Evolutionary conservation across 2,888 invertebrate species (phyloP).

Genomic region (Allacma fusca): DNA sequence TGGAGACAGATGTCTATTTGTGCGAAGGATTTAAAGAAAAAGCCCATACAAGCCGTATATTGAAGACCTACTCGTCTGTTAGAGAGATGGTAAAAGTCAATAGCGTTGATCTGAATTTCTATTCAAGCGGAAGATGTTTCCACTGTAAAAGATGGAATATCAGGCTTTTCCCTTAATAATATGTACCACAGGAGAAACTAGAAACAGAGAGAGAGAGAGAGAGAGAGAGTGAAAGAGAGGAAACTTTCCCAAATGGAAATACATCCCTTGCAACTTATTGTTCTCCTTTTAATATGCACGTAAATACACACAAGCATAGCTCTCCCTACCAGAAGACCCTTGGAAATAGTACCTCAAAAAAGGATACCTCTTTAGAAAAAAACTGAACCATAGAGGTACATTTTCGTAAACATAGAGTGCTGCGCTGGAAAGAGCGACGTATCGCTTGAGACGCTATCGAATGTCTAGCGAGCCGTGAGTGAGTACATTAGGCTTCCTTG

Average conservation of each 20-base stretch:
- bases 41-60: neutral
- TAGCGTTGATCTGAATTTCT: slow-evolving; percentile 27
- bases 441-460: no score
- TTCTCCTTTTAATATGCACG: neutral
- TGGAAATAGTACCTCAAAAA: no score
- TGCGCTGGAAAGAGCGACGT: no score
- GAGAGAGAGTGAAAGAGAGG: neutral
- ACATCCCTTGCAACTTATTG: slow-evolving; percentile 1
- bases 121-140: slow-evolving; percentile 21
- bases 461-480: no score
- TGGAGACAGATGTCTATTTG: slow-evolving; percentile 16
- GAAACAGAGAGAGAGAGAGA: no score
- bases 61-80: neutral
- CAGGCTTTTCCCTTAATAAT: slow-evolving; percentile 1
- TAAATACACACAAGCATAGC: no score
- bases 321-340: no score
- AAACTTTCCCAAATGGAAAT: neutral
- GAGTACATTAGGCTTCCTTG: no score
- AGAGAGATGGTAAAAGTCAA: slow-evolving; percentile 14
- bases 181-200: neutral
- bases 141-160: neutral
- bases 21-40: slow-evolving; percentile 3
- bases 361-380: no score
- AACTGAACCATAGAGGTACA: no score
- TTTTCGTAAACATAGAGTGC: no score